A percentile compares a stretch with the other conserved stretches of the same genome.
Conservation (phyloP, 2,113 vertebrate genomes). For the Gasterosteus aculeatus region DNA sequence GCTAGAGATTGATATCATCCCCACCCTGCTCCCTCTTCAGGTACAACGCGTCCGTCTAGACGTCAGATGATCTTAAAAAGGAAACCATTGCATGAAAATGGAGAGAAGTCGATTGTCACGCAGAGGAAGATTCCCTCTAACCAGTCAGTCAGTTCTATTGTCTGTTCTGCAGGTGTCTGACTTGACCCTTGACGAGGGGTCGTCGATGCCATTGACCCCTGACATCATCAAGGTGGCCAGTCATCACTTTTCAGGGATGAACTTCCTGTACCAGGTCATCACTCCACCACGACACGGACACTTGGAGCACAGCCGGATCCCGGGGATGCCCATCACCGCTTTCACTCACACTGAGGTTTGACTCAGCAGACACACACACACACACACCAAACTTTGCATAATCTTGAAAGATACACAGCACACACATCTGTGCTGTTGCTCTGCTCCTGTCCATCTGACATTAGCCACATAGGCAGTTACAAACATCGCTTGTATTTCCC, state of each 20-base stretch:
- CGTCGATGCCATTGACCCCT: conserved; percentile 77
- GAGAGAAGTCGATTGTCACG: background rate
- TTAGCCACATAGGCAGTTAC: no score
- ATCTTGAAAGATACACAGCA: background rate
- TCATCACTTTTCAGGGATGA: conserved; percentile 82
- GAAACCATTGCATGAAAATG: background rate
- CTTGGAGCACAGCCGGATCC: conserved; percentile 83
- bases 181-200: conserved; percentile 86
- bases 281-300: conserved; percentile 83
- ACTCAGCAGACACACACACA: background rate
- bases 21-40: conserved; percentile 82
- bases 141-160: background rate
- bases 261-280: conserved; percentile 84
- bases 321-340: conserved; percentile 80
- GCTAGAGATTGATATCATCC: conserved; percentile 84
- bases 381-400: background rate
- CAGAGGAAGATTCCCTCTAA: background rate
- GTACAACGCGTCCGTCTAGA: conserved; percentile 34
- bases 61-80: background rate
- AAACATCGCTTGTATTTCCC: conserved; percentile 7
- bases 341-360: conserved; percentile 89
- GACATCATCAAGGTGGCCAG: conserved; percentile 82
- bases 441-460: background rate
- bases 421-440: background rate
- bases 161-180: conserved; percentile 58